Percentiles rank a stretch among this genome's conserved stretches.
Evolutionary conservation across 2,888 invertebrate genomes (phyloP).

Genomic region (Catocala sponsa): DNA sequence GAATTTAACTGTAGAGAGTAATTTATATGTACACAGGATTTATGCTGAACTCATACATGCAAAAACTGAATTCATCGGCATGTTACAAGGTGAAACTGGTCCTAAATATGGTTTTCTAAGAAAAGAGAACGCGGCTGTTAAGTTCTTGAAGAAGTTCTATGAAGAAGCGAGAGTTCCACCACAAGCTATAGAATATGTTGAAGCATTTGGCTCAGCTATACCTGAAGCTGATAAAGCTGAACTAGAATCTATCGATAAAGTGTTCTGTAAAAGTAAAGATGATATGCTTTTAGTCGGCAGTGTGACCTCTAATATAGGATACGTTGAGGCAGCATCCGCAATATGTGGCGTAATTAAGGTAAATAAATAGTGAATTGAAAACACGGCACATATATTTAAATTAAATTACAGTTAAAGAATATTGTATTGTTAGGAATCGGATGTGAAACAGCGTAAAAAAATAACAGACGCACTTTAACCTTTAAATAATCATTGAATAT

Average conservation of each 20-base stretch:
- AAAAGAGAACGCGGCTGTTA: conserved; percentile 42
- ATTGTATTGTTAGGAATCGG: no score
- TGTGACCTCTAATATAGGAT: conserved; percentile 74
- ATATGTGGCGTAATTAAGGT: conserved; percentile 88
- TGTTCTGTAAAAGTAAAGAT: conserved; percentile 84
- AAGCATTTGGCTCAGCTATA: conserved; percentile 90
- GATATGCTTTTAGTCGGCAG: conserved; percentile 87
- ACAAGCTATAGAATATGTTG: conserved; percentile 87
- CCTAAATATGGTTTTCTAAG: conserved; percentile 54
- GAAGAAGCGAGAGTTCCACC: conserved; percentile 88
- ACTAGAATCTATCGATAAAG: conserved; percentile 86
- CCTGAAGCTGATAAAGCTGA: conserved; percentile 89
- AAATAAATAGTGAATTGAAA: no score
- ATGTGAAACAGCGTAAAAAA: no score
- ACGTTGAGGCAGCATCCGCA: conserved; percentile 69
- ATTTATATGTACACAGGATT: conserved; percentile 59
- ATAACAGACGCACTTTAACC: no score
- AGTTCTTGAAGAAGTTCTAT: conserved; percentile 76
- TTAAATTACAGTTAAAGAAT: no score
- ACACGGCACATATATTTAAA: no score
- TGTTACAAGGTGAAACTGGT: conserved; percentile 55
- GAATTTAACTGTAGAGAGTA: not conserved
- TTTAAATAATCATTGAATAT: no score
- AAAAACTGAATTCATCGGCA: conserved; percentile 89
- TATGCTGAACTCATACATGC: conserved; percentile 91